Base-by-base conservation (phyloP, 2,797 vertebrate genomes). In the Apodemus agrarius region DNA sequence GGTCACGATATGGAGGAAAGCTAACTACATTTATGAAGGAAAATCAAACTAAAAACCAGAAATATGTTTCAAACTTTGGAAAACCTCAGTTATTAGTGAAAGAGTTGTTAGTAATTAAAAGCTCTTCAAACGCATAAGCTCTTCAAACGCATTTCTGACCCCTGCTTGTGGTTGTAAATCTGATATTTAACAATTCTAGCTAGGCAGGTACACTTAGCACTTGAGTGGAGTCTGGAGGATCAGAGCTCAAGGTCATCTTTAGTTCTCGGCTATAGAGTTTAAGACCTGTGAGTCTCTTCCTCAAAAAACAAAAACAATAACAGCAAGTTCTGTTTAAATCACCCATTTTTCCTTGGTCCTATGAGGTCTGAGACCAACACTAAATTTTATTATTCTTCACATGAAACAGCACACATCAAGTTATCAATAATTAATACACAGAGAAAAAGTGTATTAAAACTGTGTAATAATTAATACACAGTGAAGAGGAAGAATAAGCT, bases 101-200 rank as follows among this genome's bases (percentile, higher is more conserved):
- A 96, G 61, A 90, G 7, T 12, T 90, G 10, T 67, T 90, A 96
- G 86, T 37, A 94, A 79, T 80, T 83, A 88, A 90, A 49, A 96
- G 67, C 74, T 90, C 54, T 90, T 90, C 86, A 90, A 79, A 95
- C 80, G 19, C 83, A 43, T 57, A 49, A 96, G 67, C 74, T 90
- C 54, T 90, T 90, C 86, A 90, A 79, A 95, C 80, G 19, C 83
- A 43, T 57, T n/a, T 84, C 65, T 83, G 37, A 94, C 26, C 12
- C 43, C 29, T 65, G 78, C 17, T 40, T 59, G 16, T 86, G 75
- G 10, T 67, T 91, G 1, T 49, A 57, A 54, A 69, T 69, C 52
- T 76, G 49, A 37, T 61, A 92, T 8, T 57, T 83, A 92, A 78
- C 43, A 89, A 61, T 90, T 90, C 52, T 92, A 72, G 79, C 52